phyloP scores from a whole-genome alignment of 2,113 vertebrate genomes.

The Sitta europaea region DNA sequence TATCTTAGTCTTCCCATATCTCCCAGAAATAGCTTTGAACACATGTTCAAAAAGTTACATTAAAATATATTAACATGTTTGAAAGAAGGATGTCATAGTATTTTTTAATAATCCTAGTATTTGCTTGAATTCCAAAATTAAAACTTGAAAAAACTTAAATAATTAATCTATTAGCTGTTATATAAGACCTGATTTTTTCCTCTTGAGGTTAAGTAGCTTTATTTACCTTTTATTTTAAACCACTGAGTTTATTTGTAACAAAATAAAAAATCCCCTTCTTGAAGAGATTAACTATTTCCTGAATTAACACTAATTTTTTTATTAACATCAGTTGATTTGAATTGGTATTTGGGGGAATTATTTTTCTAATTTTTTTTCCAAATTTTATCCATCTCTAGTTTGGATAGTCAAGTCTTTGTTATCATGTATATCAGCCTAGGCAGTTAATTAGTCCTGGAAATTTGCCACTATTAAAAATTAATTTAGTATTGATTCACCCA shows the following conservation, averaged over 20 bases:
- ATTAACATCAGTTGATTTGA: not conserved
- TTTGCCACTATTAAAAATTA: slow-evolving; percentile 2
- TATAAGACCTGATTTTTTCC: not conserved
- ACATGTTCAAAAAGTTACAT: not conserved
- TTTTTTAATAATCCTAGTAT: not conserved
- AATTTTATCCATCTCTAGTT: not conserved
- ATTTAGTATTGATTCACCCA: not conserved
- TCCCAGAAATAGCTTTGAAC: not conserved
- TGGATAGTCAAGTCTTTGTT: not conserved
- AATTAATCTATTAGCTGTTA: not conserved
- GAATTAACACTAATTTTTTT: not conserved
- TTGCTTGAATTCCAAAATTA: not conserved
- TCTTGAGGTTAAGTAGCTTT: not conserved
- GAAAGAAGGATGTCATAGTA: not conserved
- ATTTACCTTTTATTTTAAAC: not conserved
- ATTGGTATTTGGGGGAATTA: not conserved
- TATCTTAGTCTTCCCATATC: not conserved
- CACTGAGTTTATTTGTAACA: not conserved
- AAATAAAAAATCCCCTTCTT: not conserved
- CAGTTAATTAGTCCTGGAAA: not conserved
- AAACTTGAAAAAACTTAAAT: not conserved
- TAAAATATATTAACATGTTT: not conserved
- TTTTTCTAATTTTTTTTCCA: not conserved
- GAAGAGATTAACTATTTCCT: not conserved
- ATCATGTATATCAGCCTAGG: not conserved